A percentile compares a stretch with the other conserved stretches of the same genome.
Evolutionary conservation across 1,140 invertebrate species (phyloP).

Genomic region (Drosophila suzukii): DNA sequence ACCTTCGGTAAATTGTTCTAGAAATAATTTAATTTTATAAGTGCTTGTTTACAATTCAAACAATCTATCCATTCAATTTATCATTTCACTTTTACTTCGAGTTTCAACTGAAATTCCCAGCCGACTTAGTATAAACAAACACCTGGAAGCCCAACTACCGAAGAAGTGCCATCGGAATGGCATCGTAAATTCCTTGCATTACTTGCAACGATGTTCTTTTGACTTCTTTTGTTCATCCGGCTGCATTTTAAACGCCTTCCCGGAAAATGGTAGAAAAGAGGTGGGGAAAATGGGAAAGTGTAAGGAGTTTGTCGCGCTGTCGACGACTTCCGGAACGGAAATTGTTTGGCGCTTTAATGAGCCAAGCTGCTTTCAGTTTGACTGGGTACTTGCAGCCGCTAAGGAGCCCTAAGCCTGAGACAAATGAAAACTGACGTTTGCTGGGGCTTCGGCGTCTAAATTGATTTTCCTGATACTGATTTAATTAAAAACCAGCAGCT

Average conservation of each 20-base stretch:
- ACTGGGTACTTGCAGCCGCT: slow-evolving; percentile 15
- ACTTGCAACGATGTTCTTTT: slow-evolving; percentile 10
- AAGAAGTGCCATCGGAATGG: slow-evolving; percentile 1
- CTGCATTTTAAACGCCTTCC: slow-evolving; percentile 2
- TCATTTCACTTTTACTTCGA: neutral
- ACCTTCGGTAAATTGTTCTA: too few relatives aligned
- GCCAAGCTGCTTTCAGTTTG: slow-evolving; percentile 39
- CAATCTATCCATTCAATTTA: too few relatives aligned
- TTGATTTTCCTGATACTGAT: slow-evolving; percentile 66
- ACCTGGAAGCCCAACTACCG: neutral
- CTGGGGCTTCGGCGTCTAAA: slow-evolving; percentile 35
- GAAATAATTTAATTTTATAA: too few relatives aligned
- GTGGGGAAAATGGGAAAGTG: slow-evolving; percentile 6
- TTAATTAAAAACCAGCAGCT: slow-evolving; percentile 68
- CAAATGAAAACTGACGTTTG: slow-evolving; percentile 52
- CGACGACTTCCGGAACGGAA: slow-evolving; percentile 57
- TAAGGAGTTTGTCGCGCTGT: slow-evolving; percentile 45
- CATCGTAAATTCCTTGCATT: slow-evolving; percentile 24
- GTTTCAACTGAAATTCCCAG: slow-evolving; percentile 2
- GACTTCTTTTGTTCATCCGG: neutral
- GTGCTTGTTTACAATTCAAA: too few relatives aligned
- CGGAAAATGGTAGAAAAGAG: neutral
- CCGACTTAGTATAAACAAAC: neutral
- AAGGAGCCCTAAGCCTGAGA: slow-evolving; percentile 23
- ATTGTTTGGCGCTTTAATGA: slow-evolving; percentile 74